A percentile compares a stretch with the other conserved stretches of the same genome.
These are phyloP conservation scores for Perodicticus potto DNA, from an alignment of 2,797 vertebrate genomes.

Conservation along the genomic window DNA sequence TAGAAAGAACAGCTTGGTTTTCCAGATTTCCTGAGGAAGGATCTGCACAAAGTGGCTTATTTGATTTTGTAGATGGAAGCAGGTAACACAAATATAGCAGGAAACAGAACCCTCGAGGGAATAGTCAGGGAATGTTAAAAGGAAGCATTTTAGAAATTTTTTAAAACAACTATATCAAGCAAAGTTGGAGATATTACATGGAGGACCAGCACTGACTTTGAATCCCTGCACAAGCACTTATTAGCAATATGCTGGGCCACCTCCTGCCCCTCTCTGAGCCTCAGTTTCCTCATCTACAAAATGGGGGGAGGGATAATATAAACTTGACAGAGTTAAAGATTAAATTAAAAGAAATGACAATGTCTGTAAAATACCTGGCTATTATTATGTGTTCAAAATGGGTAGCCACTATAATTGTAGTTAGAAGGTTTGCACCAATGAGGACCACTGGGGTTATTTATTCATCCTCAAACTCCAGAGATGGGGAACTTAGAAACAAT, in stretches of 20 bases:
- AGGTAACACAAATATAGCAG: constrained; percentile 78
- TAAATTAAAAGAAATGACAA: background rate
- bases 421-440: background rate
- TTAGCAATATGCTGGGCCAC: background rate
- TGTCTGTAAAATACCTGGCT: background rate
- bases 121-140: constrained; percentile 69
- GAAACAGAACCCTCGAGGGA: constrained; percentile 76
- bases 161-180: constrained; percentile 68
- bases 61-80: constrained; percentile 82
- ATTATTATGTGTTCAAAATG: background rate
- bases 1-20: constrained; percentile 82
- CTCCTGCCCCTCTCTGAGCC: background rate
- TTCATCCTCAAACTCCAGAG: background rate
- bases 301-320: background rate
- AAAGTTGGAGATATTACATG: background rate
- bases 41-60: constrained; percentile 79
- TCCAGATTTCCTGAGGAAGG: constrained; percentile 85
- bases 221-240: background rate
- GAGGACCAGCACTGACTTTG: background rate
- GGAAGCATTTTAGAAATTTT: constrained; percentile 69
- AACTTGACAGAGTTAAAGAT: background rate
- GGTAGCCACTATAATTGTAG: background rate
- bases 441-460: background rate
- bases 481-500: background rate
- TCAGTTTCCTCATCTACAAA: constrained; percentile 45